Evolutionary conservation across 2,113 vertebrate species (phyloP).

Genomic region (Heteronetta atricapilla): DNA sequence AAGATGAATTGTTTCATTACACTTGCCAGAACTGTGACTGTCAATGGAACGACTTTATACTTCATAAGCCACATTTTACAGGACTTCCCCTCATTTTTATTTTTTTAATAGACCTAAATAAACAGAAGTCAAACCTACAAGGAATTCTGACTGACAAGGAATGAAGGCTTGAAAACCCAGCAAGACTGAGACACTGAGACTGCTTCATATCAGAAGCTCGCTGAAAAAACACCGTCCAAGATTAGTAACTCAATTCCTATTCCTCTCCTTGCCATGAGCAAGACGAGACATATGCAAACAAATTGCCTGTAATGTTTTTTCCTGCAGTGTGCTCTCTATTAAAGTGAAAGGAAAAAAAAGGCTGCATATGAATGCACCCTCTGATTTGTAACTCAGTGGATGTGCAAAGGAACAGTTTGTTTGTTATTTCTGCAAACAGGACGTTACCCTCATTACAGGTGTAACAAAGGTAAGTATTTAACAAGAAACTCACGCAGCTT

Average conservation of each 20-base stretch:
- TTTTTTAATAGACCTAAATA: background rate
- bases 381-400: background rate
- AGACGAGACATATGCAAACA: background rate
- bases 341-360: background rate
- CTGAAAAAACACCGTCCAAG: background rate
- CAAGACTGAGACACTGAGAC: background rate
- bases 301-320: background rate
- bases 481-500: background rate
- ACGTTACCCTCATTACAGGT: background rate
- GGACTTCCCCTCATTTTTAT: background rate
- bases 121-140: background rate
- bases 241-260: background rate
- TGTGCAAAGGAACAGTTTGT: background rate
- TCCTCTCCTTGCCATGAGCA: background rate
- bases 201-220: background rate
- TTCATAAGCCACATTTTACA: background rate
- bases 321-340: background rate
- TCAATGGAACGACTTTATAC: background rate
- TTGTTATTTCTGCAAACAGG: background rate
- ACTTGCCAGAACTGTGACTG: background rate
- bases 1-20: background rate
- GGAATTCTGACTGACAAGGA: background rate
- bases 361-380: rapidly evolving
- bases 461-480: background rate
- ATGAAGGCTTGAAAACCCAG: background rate